phyloP scores from a whole-genome alignment of 2,113 vertebrate genomes.

The Siniperca chuatsi region DNA sequence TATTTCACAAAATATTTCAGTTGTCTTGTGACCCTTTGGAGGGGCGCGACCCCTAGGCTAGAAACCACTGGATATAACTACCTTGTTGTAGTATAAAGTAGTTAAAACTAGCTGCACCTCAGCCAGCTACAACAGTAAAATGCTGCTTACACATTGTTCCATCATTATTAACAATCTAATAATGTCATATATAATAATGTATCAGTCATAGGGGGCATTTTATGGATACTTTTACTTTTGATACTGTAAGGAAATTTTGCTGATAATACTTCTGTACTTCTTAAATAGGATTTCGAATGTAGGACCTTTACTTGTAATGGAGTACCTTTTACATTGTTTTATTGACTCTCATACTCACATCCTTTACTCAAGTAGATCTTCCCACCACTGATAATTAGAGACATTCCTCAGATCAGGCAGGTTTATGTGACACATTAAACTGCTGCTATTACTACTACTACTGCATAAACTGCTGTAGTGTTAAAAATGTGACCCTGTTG shows the following conservation, averaged over 20 bases:
- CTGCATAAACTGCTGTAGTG: not conserved
- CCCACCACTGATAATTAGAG: not conserved
- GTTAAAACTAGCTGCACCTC: no score
- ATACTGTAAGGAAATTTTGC: no score
- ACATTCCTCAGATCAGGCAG: not conserved
- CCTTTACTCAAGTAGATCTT: no score
- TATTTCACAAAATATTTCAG: not conserved
- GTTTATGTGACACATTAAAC: conserved; percentile 14
- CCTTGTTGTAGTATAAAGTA: not conserved
- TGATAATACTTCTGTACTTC: not conserved
- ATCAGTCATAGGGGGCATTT: not conserved
- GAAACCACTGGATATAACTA: not conserved
- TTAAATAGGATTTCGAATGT: not conserved
- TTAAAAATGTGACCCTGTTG: conserved; percentile 19
- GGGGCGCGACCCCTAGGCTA: not conserved
- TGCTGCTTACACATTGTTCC: not conserved
- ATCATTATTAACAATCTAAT: not conserved
- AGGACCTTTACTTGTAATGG: not conserved
- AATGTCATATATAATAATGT: not conserved
- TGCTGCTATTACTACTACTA: no score
- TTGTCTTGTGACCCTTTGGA: not conserved
- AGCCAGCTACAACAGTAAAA: not conserved
- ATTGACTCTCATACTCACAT: not conserved
- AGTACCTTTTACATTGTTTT: not conserved
- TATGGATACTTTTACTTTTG: not conserved